A percentile compares a stretch with the other conserved stretches of the same genome.
Conservation (phyloP, 2,797 vertebrate genomes). For the Rousettus madagascariensis region DNA sequence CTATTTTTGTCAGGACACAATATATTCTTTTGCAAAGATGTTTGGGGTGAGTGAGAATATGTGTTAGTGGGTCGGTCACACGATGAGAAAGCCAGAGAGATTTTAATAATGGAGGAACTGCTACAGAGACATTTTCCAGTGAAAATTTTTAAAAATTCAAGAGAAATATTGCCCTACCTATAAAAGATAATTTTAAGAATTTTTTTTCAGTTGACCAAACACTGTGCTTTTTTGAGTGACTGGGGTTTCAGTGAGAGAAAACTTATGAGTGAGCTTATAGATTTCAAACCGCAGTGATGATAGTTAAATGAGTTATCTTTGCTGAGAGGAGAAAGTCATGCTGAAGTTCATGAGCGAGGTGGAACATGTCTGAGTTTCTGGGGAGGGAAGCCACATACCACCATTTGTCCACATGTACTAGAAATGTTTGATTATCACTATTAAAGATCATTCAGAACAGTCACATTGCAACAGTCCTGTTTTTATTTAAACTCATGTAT, state of each 20-base stretch:
- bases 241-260: not conserved
- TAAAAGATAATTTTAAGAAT: not conserved
- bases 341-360: not conserved
- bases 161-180: not conserved
- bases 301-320: not conserved
- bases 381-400: too few species aligned
- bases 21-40: not conserved
- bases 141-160: not conserved
- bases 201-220: not conserved
- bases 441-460: not conserved
- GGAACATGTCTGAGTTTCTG: not conserved
- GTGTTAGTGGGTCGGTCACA: conserved; percentile 17
- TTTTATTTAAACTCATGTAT: not conserved
- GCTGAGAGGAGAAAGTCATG: not conserved
- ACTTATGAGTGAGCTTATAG: not conserved
- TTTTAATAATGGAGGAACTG: not conserved
- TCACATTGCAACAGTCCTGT: not conserved
- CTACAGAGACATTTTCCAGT: not conserved
- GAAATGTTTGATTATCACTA: not conserved
- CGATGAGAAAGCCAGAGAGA: not conserved
- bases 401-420: not conserved
- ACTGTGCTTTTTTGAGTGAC: not conserved
- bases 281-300: not conserved
- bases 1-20: conserved; percentile 12
- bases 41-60: not conserved